Evolutionary conservation across 2,113 vertebrate genomes (phyloP).

Genomic region (Echinops telfairi): DNA sequence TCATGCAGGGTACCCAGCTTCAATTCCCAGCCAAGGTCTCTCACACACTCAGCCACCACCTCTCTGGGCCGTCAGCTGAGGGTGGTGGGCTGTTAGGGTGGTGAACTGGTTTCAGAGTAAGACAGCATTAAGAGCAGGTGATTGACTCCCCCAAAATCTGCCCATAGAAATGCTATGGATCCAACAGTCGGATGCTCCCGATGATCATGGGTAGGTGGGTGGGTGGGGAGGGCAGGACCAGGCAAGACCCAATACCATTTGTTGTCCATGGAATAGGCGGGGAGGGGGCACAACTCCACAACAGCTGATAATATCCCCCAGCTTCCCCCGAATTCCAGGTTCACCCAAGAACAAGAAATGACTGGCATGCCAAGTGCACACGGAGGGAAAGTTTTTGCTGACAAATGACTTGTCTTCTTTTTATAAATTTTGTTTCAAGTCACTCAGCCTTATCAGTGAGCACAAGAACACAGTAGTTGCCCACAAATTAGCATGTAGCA

Average conservation of each 20-base stretch:
- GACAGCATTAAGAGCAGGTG: neutral
- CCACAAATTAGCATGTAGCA: slow-evolving; percentile 80
- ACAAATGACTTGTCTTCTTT: slow-evolving; percentile 60
- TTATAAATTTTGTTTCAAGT: slow-evolving; percentile 75
- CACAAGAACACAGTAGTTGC: slow-evolving; percentile 71
- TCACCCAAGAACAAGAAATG: neutral
- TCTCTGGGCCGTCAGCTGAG: neutral
- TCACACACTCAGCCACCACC: neutral
- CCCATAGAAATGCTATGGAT: neutral
- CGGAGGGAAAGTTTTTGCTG: neutral
- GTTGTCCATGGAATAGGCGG: neutral
- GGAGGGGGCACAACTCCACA: neutral
- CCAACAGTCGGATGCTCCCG: neutral
- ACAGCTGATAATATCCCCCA: neutral
- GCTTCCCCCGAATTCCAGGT: neutral
- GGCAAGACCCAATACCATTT: neutral
- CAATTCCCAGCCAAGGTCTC: neutral
- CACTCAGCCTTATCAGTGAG: slow-evolving; percentile 76
- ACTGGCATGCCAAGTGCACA: neutral
- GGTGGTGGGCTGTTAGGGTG: neutral
- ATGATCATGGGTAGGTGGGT: neutral
- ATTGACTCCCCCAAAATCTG: neutral
- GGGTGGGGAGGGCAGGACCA: neutral
- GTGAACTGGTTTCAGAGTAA: neutral
- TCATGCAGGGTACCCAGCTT: neutral